Percentiles rank a stretch among this genome's conserved stretches.
phyloP scores from a whole-genome alignment of 2,797 vertebrate genomes.

The Varecia variegata region DNA sequence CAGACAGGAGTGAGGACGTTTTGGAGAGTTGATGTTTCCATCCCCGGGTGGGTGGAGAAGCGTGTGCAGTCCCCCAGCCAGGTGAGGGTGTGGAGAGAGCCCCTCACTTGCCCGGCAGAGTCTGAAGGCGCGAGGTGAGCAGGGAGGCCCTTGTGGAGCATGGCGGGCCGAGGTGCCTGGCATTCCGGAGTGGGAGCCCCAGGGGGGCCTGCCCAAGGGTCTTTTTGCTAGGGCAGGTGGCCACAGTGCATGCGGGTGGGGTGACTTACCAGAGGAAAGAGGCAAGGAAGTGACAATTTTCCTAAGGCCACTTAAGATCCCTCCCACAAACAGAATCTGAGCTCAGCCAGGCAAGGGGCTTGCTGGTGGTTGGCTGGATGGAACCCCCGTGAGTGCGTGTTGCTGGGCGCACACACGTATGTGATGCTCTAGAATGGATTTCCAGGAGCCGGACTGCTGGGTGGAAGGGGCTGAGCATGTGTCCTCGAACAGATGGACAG shows the following conservation, averaged over 20 bases:
- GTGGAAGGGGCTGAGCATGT: not conserved
- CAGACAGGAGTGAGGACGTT: not conserved
- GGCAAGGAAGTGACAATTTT: not conserved
- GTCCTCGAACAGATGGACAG: not conserved
- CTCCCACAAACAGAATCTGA: not conserved
- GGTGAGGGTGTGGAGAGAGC: not conserved
- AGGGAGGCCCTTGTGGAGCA: fast-evolving
- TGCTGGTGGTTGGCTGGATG: not conserved
- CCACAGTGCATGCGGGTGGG: not conserved
- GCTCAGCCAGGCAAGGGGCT: not conserved
- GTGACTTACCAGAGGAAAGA: not conserved
- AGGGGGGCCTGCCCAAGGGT: not conserved
- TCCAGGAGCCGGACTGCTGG: not conserved
- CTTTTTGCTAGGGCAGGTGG: not conserved
- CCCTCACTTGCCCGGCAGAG: fast-evolving
- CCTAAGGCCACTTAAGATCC: not conserved
- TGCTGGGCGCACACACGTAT: fast-evolving
- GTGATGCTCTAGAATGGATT: no score
- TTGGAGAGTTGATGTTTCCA: not conserved
- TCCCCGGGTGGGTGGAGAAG: not conserved
- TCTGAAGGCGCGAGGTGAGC: not conserved
- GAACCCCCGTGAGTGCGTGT: fast-evolving
- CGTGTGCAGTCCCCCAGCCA: not conserved
- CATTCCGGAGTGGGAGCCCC: fast-evolving
- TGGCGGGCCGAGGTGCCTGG: fast-evolving